Evolutionary conservation across 2,888 invertebrate genomes (phyloP).

Genomic region (Arge pagana): DNA sequence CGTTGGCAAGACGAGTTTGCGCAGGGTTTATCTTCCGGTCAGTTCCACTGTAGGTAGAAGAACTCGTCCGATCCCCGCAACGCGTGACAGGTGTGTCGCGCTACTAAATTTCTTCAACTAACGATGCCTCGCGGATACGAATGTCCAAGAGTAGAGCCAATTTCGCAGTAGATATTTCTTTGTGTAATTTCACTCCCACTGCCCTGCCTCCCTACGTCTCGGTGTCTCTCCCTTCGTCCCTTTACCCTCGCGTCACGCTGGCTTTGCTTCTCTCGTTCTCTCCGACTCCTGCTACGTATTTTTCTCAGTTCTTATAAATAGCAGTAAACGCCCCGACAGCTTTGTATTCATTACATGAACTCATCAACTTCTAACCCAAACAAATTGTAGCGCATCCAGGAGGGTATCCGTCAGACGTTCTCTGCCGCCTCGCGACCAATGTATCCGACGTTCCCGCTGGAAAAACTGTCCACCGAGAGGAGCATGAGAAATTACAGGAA

Average conservation of each 20-base stretch:
- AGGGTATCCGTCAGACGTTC: slow-evolving; percentile 3
- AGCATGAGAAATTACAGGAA: slow-evolving; percentile 9
- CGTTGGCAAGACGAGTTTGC: neutral
- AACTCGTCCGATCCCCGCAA: slow-evolving; percentile 3
- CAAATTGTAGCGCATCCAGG: slow-evolving; percentile 40
- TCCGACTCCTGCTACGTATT: slow-evolving; percentile 25
- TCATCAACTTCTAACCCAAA: slow-evolving; percentile 48
- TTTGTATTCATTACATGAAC: slow-evolving; percentile 50
- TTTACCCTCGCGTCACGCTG: slow-evolving; percentile 10
- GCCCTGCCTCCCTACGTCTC: neutral
- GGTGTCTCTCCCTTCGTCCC: slow-evolving; percentile 16
- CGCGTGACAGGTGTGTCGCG: too few species aligned
- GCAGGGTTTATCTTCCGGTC: too few species aligned
- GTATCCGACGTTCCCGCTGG: slow-evolving; percentile 3
- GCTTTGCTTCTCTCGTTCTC: slow-evolving; percentile 1
- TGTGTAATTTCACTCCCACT: slow-evolving; percentile 34
- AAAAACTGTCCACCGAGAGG: neutral
- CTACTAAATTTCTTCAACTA: slow-evolving; percentile 16
- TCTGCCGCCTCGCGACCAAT: neutral
- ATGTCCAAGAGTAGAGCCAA: slow-evolving; percentile 36
- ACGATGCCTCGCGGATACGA: slow-evolving; percentile 14
- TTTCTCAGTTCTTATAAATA: slow-evolving; percentile 21
- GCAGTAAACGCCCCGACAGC: slow-evolving; percentile 32
- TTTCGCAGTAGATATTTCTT: slow-evolving; percentile 46
- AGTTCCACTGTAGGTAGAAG: slow-evolving; percentile 5